A percentile compares a stretch with the other conserved stretches of the same genome.
phyloP scores from a whole-genome alignment of 2,797 vertebrate genomes.

The Erethizon dorsatum region DNA sequence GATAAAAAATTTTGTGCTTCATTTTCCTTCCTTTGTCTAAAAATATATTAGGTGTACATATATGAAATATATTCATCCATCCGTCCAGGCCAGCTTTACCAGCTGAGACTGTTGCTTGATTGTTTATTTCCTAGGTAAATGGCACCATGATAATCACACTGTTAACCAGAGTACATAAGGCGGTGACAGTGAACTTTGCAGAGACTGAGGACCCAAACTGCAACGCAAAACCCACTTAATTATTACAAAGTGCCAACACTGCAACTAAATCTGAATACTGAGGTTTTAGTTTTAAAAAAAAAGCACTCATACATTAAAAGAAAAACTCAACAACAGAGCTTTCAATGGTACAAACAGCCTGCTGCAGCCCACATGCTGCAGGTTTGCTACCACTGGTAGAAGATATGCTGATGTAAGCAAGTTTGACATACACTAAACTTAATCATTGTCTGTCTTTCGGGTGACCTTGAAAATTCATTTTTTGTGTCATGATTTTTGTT shows the following conservation, averaged over 20 bases:
- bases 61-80: neutral
- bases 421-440: constrained; percentile 30
- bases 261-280: neutral
- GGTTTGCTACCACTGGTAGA: neutral
- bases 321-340: neutral
- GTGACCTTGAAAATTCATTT: constrained; percentile 15
- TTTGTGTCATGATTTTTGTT: neutral
- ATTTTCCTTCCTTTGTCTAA: constrained; percentile 51
- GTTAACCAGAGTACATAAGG: neutral
- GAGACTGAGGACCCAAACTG: neutral
- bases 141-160: neutral
- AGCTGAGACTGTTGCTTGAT: neutral
- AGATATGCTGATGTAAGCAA: neutral
- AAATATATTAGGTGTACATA: neutral
- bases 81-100: neutral
- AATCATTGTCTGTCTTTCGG: constrained; percentile 16
- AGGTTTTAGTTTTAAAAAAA: neutral
- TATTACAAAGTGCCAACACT: neutral
- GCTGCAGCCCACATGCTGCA: neutral
- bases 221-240: neutral
- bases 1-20: neutral
- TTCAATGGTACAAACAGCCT: neutral
- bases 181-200: neutral
- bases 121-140: neutral
- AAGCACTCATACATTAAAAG: neutral